A percentile compares a stretch with the other conserved stretches of the same genome.
Conservation (phyloP, 2,888 invertebrate genomes). For the Criorhina ranunculi region DNA sequence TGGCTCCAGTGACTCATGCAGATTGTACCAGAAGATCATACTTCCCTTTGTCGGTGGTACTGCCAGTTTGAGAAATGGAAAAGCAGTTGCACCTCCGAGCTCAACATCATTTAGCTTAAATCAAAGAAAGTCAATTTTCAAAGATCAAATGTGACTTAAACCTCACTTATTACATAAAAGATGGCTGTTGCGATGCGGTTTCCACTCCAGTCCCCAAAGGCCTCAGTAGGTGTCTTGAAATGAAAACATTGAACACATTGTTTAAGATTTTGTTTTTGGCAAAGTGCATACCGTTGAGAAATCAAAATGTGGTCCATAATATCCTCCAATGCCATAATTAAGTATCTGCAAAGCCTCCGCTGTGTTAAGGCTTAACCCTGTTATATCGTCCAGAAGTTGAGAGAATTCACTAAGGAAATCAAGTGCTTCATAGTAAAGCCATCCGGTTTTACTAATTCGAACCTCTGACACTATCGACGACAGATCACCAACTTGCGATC, state of each 20-base stretch:
- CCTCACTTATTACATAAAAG: constrained; percentile 75
- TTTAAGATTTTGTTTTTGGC: too few species aligned
- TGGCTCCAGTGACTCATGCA: constrained; percentile 94
- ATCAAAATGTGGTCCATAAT: constrained; percentile 77
- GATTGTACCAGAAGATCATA: constrained; percentile 96
- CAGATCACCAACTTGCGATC: constrained; percentile 74
- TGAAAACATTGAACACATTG: not conserved
- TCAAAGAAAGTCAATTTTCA: not conserved
- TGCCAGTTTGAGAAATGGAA: constrained; percentile 92
- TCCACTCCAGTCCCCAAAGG: constrained; percentile 39
- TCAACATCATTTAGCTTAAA: constrained; percentile 77
- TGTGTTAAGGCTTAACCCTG: constrained; percentile 76
- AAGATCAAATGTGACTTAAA: not conserved
- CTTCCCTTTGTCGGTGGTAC: constrained; percentile 94
- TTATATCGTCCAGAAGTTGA: constrained; percentile 77
- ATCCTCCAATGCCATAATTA: constrained; percentile 78
- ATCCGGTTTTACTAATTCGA: constrained; percentile 77
- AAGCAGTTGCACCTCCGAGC: constrained; percentile 97
- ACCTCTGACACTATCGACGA: constrained; percentile 18
- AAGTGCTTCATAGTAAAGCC: constrained; percentile 59
- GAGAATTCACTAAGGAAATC: constrained; percentile 64
- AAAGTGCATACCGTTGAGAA: constrained; percentile 61
- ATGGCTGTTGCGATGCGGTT: constrained; percentile 78
- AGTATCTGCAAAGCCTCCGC: constrained; percentile 76
- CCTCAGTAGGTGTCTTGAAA: constrained; percentile 37